Evolutionary conservation across 1,140 invertebrate species (phyloP).

Genomic region (Himalopsyche phryganea): DNA sequence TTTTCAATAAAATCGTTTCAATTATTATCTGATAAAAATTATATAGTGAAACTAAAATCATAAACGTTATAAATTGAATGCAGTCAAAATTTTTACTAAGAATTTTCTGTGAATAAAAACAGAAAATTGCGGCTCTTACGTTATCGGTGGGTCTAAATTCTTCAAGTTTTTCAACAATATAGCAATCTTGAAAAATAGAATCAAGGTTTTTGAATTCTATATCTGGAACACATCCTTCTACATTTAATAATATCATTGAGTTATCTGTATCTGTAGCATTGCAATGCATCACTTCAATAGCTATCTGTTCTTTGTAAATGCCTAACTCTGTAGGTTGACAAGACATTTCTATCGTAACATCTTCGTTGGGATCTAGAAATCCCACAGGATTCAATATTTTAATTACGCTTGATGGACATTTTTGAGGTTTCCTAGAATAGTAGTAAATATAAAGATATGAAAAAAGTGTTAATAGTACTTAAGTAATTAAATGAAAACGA

Average conservation of each 20-base stretch:
- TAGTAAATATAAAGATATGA: too few relatives aligned
- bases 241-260: background rate
- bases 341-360: background rate
- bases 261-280: background rate
- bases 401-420: too few relatives aligned
- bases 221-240: conserved; percentile 5
- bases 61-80: too few relatives aligned
- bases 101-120: background rate
- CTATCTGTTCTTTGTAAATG: background rate
- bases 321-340: background rate
- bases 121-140: background rate
- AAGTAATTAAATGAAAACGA: too few relatives aligned
- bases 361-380: background rate
- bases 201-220: background rate
- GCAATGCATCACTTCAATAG: conserved; percentile 1
- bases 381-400: background rate
- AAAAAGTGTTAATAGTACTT: too few relatives aligned
- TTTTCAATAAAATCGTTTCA: too few relatives aligned
- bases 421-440: too few relatives aligned
- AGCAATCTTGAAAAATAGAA: conserved; percentile 11
- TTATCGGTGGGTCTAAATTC: conserved; percentile 2
- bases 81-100: too few relatives aligned
- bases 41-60: too few relatives aligned
- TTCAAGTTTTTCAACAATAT: conserved; percentile 4
- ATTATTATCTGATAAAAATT: too few relatives aligned